Base-by-base conservation (phyloP, 2,113 vertebrate species). In the Alethe diademata region DNA sequence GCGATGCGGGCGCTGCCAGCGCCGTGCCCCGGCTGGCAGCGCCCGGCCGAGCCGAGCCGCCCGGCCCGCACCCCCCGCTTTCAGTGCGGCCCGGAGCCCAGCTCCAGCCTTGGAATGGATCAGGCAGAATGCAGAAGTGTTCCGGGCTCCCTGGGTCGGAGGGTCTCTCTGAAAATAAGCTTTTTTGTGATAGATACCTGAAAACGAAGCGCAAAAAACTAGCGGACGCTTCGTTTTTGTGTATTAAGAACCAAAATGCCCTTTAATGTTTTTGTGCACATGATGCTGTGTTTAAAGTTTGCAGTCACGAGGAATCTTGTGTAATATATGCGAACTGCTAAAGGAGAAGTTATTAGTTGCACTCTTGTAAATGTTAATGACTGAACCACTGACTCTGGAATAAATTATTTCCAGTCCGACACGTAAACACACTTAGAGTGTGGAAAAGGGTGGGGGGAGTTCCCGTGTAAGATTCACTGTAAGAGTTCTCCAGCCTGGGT, bases 61-160 rank as follows among this genome's bases (percentile, higher is more conserved):
- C 25, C 38, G 43, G 62, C 48, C 58, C 80, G 33, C 36, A 2
- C 9, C 38, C 47, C 14, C 23, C 47, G 35, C 11, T 8, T 11
- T 62, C 20, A 3, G 1, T 0, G 0, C 71, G 13, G 0, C 38
- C 43, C 43, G 43, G 43, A 45, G 9, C 43, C 43, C 43, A 20
- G 28, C 36, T 51, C 22, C 60, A 0, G 48, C 31, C 19, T 3
- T 4, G 8, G 15, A 3, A 1, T 0, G 1, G 36, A 19, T 4
- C n/a, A 0, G 56, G n/a, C 33, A 4, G 31, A 2, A 6, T 12
- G 8, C 10, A 2, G 11, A 0, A 12, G 35, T 0, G 7, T 19
- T 12, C 19, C 28, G 4, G 24, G 6, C 31, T 28, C 1, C 3
- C 2, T 3, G 60, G 28, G 13, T 12, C 12, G 6, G 12, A 6